Conservation (phyloP, 2,888 invertebrate species). For the Nymphalis urticae region DNA sequence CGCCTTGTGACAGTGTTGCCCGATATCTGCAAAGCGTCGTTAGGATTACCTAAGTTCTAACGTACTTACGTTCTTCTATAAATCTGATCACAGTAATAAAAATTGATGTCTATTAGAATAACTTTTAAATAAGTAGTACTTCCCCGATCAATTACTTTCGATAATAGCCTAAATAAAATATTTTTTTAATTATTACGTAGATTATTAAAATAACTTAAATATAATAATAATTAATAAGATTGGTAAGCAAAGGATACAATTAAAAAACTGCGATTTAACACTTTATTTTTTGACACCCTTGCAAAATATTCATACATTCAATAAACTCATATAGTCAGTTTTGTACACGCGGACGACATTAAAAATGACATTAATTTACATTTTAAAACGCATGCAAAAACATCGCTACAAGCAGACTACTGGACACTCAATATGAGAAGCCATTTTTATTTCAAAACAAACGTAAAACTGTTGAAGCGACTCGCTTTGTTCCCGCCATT, state of each 20-base stretch:
- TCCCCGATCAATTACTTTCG: no score
- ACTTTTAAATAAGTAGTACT: no score
- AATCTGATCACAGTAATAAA: no score
- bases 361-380: conserved; percentile 14
- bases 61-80: no score
- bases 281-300: not conserved
- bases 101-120: no score
- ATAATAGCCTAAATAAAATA: no score
- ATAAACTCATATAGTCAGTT: conserved; percentile 1
- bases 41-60: no score
- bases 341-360: not conserved
- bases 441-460: conserved; percentile 32
- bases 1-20: no score
- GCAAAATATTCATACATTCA: conserved; percentile 14
- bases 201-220: no score
- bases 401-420: conserved; percentile 11
- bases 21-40: no score
- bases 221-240: no score
- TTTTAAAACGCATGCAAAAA: conserved; percentile 20
- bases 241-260: not conserved
- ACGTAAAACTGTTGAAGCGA: conserved; percentile 31
- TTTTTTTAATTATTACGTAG: no score
- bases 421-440: conserved; percentile 8
- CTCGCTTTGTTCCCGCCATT: conserved; percentile 41
- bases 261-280: not conserved